Base-by-base conservation (phyloP, 2,797 vertebrate genomes). In the Chloroceryle inda region DNA sequence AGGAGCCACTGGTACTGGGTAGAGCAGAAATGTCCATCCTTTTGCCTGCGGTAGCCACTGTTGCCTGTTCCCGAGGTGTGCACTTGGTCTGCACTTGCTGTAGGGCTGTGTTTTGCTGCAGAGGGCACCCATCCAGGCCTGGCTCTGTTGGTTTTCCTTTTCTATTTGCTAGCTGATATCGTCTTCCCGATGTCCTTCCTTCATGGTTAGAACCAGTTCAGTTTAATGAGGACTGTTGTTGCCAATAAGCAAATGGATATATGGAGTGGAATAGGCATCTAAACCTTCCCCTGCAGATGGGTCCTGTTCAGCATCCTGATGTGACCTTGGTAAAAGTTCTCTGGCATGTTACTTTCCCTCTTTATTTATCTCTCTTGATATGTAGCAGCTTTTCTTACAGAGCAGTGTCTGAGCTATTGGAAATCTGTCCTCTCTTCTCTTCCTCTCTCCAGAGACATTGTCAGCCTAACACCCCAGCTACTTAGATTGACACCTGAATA, bases 351-450 rank as follows among this genome's bases (percentile, higher is more conserved):
- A 71, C 95, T 93, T 92, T 91, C 74, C 59, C 77, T 93, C 88
- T 94, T 88, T 93, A 84, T 96, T 93, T 96, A 47, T 96, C 85
- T 88, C 85, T 68, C 85, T 86, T 84, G 85, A 92, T 73, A 55
- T 66, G 88, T 78, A 93, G 92, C 95, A 87, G 94, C 92, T 96
- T 94, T 79, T 59, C 86, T 95, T 94, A n/a, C 67, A 78, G 89
- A 76, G 84, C 58, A 38, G 81, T 5, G 2, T 79, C 88, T 49
- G 84, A 96, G 88, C 86, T 88, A 74, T 89, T 94, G 92, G 95
- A 93, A 97, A 96, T 96, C 95, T 93, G 94, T 95, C 95, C 86
- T 89, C 80, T 86, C 95, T 94, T 94, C 85, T 81, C 90, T 86
- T 89, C 75, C 72, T 68, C 44, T 78, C 88, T 93, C 63, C 74